Percentiles rank a stretch among this genome's conserved stretches.
Evolutionary conservation across 2,888 invertebrate species (phyloP).

Genomic region (Meteorus colon): DNA sequence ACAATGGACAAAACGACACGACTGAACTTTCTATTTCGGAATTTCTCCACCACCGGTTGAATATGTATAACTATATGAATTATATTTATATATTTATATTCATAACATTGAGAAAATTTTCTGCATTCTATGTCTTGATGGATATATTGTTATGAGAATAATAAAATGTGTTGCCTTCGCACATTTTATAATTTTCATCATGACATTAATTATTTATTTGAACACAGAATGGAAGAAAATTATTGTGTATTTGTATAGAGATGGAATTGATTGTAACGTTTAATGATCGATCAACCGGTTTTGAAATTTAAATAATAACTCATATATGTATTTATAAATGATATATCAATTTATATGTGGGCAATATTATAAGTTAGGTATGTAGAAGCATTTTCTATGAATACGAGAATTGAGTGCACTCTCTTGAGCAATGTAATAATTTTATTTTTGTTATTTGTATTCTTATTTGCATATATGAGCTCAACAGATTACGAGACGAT

Average conservation of each 20-base stretch:
- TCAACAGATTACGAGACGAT: neutral
- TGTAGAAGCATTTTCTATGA: neutral
- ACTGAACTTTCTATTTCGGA: slow-evolving; percentile 60
- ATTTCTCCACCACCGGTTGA: slow-evolving; percentile 49
- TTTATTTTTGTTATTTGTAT: neutral
- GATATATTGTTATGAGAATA: neutral
- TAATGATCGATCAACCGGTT: neutral
- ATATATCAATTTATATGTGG: too few species aligned
- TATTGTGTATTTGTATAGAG: neutral
- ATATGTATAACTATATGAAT: neutral
- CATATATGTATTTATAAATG: neutral
- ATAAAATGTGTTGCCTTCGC: neutral
- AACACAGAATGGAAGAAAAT: neutral
- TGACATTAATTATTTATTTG: neutral
- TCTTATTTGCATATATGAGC: neutral
- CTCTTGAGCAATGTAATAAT: neutral
- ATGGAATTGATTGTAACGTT: neutral
- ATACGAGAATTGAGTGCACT: neutral
- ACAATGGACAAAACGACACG: slow-evolving; percentile 20
- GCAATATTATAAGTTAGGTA: neutral
- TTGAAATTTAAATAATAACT: neutral
- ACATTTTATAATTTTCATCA: neutral
- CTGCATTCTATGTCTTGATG: neutral
- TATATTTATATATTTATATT: neutral
- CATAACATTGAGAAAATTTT: neutral